Conservation (phyloP, 1,140 invertebrate species). For the Calephelis nemesis region DNA sequence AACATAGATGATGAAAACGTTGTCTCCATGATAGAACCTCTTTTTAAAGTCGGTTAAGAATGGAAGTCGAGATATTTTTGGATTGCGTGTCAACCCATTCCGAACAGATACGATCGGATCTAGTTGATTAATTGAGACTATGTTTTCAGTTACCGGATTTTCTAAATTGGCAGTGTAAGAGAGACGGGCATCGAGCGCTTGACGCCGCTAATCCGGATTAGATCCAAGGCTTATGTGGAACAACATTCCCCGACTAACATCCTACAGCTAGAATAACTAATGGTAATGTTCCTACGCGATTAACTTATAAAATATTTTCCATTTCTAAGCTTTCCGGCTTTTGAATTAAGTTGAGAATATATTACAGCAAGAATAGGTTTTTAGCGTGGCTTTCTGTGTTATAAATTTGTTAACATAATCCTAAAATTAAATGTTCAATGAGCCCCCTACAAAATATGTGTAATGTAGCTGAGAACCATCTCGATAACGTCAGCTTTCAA, state of each 20-base stretch:
- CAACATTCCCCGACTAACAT: slow-evolving; percentile 32
- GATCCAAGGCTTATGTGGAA: slow-evolving; percentile 37
- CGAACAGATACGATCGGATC: slow-evolving; percentile 38
- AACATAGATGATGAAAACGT: too few relatives aligned
- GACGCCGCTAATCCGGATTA: slow-evolving; percentile 42
- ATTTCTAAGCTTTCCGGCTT: slow-evolving; percentile 9
- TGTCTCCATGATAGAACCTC: too few relatives aligned
- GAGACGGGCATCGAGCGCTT: slow-evolving; percentile 34
- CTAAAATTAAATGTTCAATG: too few relatives aligned
- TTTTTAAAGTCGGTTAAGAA: too few relatives aligned
- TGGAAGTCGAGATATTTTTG: slow-evolving; percentile 24
- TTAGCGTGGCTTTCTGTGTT: too few relatives aligned
- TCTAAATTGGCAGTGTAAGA: slow-evolving; percentile 44
- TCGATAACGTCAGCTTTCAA: too few relatives aligned
- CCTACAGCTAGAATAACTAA: slow-evolving; percentile 19
- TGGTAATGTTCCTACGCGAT: slow-evolving; percentile 16
- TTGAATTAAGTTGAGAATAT: not conserved
- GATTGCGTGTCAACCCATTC: slow-evolving; percentile 36
- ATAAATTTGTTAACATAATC: too few relatives aligned
- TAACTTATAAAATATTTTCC: slow-evolving; percentile 11
- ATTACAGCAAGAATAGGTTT: not conserved
- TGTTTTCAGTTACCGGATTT: slow-evolving; percentile 43
- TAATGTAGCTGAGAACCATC: too few relatives aligned
- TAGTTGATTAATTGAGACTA: slow-evolving; percentile 43
- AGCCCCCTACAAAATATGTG: too few relatives aligned